These are phyloP conservation scores for Andinoacara biseriatus DNA, from an alignment of 2,113 vertebrate species.

Conservation along the genomic window DNA sequence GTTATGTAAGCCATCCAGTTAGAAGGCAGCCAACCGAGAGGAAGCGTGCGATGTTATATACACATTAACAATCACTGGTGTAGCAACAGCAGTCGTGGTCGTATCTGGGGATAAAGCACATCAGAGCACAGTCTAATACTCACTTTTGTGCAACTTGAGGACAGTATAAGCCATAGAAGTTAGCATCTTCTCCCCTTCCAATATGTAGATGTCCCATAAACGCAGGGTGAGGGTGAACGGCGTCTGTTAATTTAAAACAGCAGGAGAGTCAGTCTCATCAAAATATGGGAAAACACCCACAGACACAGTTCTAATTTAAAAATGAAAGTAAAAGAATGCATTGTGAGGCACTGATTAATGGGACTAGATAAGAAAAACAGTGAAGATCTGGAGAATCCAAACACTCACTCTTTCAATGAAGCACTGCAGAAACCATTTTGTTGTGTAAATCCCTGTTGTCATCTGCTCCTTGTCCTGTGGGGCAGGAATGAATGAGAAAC, in stretches of 20 bases:
- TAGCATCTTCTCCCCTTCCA: slow-evolving; percentile 86
- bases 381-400: neutral
- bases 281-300: neutral
- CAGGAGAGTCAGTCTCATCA: neutral
- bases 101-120: slow-evolving; percentile 3
- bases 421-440: slow-evolving; percentile 95
- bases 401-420: slow-evolving; percentile 91
- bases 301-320: neutral
- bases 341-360: neutral
- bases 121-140: slow-evolving; percentile 52
- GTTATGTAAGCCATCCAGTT: slow-evolving; percentile 68
- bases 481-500: slow-evolving; percentile 3
- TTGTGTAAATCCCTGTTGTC: slow-evolving; percentile 91
- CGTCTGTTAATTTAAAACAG: slow-evolving; percentile 77
- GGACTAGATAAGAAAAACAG: neutral
- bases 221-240: slow-evolving; percentile 88
- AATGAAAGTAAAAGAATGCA: neutral
- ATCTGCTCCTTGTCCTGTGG: slow-evolving; percentile 93
- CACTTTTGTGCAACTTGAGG: slow-evolving; percentile 90
- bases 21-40: slow-evolving; percentile 51
- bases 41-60: slow-evolving; percentile 39
- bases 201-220: slow-evolving; percentile 90
- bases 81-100: slow-evolving; percentile 33
- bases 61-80: slow-evolving; percentile 5
- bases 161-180: slow-evolving; percentile 86